Base-by-base conservation (phyloP, 1,140 invertebrate genomes). In the Atopsyche davidsoni region DNA sequence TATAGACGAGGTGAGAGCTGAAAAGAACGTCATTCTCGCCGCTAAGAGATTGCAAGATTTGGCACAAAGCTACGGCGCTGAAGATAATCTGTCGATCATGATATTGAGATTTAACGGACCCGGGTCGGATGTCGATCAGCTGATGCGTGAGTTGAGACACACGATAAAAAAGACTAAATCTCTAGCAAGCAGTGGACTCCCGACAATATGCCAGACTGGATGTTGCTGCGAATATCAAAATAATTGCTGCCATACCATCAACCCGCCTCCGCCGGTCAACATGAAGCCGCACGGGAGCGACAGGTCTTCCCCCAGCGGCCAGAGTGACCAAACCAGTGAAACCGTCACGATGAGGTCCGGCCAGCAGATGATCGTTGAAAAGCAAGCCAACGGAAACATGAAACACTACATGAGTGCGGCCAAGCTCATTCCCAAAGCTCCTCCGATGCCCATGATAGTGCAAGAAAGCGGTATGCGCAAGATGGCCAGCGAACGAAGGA, bases 31-130 rank as follows among this genome's bases (percentile, higher is more conserved):
- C 4, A 82, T 87, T 46, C 61, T 89, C 36, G 86, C 86, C 2
- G 87, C 87, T 1, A 91, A 89, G 63, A 72, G 86, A 31, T 68
- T 91, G 18, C 83, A 89, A 64, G 86, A 90, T 67, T 68, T 89
- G 22, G 85, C 85, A 2, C 87, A 90, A 66, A 83, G 85, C 57
- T 89, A 89, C 62, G 86, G 86, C 0, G 82, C 83, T 4, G 82
- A 86, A 59, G 83, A 88, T 46, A 89, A 89, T 66, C 62, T 91
- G 1, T 89, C 86, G 48, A 76, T 90, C 13, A 78, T 89, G 14
- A 81, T 91, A 1, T 73, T 90, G 3, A 70, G 83, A 45, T 80
- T 90, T 52, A 78, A 80, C 46, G 72, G 78, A 16, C 65, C 77
- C 4, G 74, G 77, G 16, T 76, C 79, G 2, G 82, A 86, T 60